Evolutionary conservation across 2,888 invertebrate genomes (phyloP).

Genomic region (Amphipyra tragopoginis): DNA sequence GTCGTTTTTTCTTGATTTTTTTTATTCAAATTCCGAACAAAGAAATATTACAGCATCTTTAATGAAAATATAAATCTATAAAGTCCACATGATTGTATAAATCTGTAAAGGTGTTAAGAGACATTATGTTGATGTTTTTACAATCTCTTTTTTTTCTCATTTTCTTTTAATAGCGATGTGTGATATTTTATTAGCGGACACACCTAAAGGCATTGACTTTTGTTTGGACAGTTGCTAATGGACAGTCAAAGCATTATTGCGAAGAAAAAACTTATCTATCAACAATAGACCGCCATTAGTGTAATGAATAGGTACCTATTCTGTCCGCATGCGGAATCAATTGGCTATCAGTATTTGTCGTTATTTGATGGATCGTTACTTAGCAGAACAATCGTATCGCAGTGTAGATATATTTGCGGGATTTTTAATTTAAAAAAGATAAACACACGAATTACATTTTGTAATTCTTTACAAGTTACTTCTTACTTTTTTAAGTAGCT

Average conservation of each 20-base stretch:
- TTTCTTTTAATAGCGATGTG: constrained; percentile 41
- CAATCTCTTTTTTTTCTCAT: constrained; percentile 33
- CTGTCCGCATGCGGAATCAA: constrained; percentile 69
- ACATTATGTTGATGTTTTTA: constrained; percentile 31
- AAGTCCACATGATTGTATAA: constrained; percentile 31
- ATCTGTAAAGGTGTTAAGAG: constrained; percentile 45
- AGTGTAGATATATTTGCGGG: constrained; percentile 31
- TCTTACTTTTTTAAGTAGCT: constrained; percentile 6
- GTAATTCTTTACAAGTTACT: constrained; percentile 10
- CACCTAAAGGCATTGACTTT: constrained; percentile 70
- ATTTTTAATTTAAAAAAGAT: constrained; percentile 41
- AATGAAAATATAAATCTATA: constrained; percentile 27
- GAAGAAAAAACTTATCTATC: constrained; percentile 60
- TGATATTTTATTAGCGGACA: constrained; percentile 66
- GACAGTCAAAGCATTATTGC: constrained; percentile 62
- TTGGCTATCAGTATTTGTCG: constrained; percentile 67
- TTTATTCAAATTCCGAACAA: background rate
- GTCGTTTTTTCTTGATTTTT: background rate
- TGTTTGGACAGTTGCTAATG: constrained; percentile 75
- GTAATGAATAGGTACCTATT: constrained; percentile 72
- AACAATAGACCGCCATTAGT: constrained; percentile 76
- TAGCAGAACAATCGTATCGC: constrained; percentile 43
- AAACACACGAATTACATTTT: constrained; percentile 11
- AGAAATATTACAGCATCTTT: too few relatives aligned
- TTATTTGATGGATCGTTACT: constrained; percentile 66